Evolutionary conservation across 2,797 vertebrate species (phyloP), one percentile per base, ranked within the genome.

Genomic region (Notolepis coatsorum): DNA sequence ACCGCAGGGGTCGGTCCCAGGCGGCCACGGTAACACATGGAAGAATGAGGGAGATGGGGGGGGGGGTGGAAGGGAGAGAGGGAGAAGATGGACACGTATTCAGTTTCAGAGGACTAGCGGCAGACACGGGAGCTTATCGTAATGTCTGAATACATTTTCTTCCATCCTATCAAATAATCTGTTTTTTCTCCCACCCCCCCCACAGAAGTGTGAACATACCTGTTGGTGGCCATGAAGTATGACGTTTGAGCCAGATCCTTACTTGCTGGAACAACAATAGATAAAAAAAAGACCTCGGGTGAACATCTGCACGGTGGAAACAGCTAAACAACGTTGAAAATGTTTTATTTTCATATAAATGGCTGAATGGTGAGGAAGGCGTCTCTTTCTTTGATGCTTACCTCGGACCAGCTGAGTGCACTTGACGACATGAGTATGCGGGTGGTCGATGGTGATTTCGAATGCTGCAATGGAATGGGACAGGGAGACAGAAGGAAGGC

Each of bases 211-310:
- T 46, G n/a, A 47, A 43, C 72, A 61, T 91, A 99, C 98, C 98
- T 99, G 96, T 99, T 99, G 90, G 98, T 99, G 92, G 98, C 98
- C 98, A 99, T 99, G 88, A 99, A 99, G 96, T 99, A 99, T 88
- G 98, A 99, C 65, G 98, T 99, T 93, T 99, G 98, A 88, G 98
- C 97, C 93, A 99, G 94, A 94, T 99, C 98, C 96, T 99, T 99
- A 93, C 98, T 99, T 87, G 98, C 98, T 99, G 96, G 60, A 86
- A 88, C 71, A 82, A 87, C 84, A 88, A 79, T 15, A 27, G 81
- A 53, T 24, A 30, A 39, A 54, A 25, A 46, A 48, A 28, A 38
- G 38, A 54, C 35, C n/a, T n/a, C n/a, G n/a, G n/a, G n/a, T n/a
- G n/a, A n/a, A n/a, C n/a, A n/a, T n/a, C n/a, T 30, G 52, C 61